Evolutionary conservation across 2,797 vertebrate genomes (phyloP), one percentile per base, ranked within the genome.

Genomic region (Notolabrus celidotus): DNA sequence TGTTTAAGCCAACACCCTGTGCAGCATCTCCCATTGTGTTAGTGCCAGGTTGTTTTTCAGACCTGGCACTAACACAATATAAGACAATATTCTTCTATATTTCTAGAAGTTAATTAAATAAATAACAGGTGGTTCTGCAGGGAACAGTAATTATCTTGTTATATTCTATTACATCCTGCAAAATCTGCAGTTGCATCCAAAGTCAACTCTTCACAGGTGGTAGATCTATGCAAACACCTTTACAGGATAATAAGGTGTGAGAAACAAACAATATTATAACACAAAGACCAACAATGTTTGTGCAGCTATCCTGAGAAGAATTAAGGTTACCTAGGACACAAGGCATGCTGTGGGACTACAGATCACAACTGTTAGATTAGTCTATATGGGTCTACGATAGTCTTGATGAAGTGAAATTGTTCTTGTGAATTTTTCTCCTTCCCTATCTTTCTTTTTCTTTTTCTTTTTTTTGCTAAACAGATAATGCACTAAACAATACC

Each of bases 91-190:
- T 42, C 34, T 42, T 19, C 3, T 42, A 1, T 10, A 27, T 42
- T 51, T 52, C 10, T 14, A 39, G 25, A 3, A 20, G 20, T 34
- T 8, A 39, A n/a, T 50, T 50, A 29, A 65, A 43, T 47, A 47
- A 47, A 8, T 5, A 51, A 38, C 39, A 59, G 8, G n/a, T 51
- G 38, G 5, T 67, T 54, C 34, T 22, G 7, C 51, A 47, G 60
- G 20, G 19, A 27, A 33, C 20, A 7, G 39, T 25, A 47, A 12
- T 46, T 1, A 20, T 46, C 10, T 17, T 31, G 29, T 19, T 19
- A 19, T 53, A 52, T 42, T 55, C 29, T 10, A 50, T 57, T 49
- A 22, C 17, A 43, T 20, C 14, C 29, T 43, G 7, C 1, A 29
- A 22, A 58, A 52, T 50, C 36, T 42, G 34, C 19, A 33, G 5